Evolutionary conservation across 2,888 invertebrate genomes (phyloP).

Genomic region (Rhimphoctona megacephalus): DNA sequence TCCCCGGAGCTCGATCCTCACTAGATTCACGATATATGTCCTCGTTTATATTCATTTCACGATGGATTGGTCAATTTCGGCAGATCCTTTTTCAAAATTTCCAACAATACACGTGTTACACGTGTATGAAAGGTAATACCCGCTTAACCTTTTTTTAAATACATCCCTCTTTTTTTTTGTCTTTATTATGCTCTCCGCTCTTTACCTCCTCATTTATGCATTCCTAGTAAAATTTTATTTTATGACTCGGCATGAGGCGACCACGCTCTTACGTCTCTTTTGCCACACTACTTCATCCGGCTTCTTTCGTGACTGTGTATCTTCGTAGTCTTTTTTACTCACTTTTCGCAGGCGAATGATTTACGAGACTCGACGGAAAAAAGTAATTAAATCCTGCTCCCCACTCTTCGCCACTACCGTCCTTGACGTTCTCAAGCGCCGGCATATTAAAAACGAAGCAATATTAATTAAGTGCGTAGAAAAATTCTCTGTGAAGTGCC

Average conservation of each 20-base stretch:
- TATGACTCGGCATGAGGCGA: conserved; percentile 80
- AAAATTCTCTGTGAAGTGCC: conserved; percentile 67
- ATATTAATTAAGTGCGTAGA: conserved; percentile 80
- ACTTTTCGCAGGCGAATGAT: conserved; percentile 75
- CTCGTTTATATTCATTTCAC: conserved; percentile 30
- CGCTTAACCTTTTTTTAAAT: conserved; percentile 29
- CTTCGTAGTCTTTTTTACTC: conserved; percentile 48
- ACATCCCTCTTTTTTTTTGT: conserved; percentile 23
- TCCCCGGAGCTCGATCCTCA: conserved; percentile 21
- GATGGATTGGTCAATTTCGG: conserved; percentile 9
- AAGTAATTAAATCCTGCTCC: conserved; percentile 82
- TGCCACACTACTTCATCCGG: not conserved
- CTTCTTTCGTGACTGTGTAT: conserved; percentile 15
- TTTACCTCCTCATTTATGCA: conserved; percentile 48
- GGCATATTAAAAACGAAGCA: conserved; percentile 63
- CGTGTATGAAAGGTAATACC: conserved; percentile 35
- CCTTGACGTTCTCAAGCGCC: conserved; percentile 27
- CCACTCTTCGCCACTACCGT: conserved; percentile 6
- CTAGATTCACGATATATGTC: conserved; percentile 3
- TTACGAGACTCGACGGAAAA: conserved; percentile 82
- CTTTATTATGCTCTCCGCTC: conserved; percentile 19
- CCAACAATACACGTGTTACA: conserved; percentile 54
- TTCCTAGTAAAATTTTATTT: conserved; percentile 74
- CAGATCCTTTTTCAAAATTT: conserved; percentile 40
- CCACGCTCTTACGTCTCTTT: conserved; percentile 39